A percentile compares a stretch with the other conserved stretches of the same genome.
These are phyloP conservation scores for Sisyra terminalis DNA, from an alignment of 2,888 invertebrate genomes.

Conservation along the genomic window DNA sequence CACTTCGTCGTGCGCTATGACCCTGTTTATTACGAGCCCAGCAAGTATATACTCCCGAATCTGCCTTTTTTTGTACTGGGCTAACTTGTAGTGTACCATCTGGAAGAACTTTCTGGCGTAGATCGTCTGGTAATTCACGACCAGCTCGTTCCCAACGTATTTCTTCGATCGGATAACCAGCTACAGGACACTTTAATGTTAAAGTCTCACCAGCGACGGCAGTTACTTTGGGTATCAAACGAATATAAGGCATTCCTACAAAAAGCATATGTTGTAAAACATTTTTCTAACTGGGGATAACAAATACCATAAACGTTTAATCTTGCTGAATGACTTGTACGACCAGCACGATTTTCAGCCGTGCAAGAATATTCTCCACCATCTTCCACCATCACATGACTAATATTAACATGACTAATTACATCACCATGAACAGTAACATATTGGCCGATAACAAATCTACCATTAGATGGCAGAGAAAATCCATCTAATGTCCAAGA, in stretches of 20 bases:
- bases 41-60: conserved; percentile 67
- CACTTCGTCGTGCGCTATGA: conserved; percentile 52
- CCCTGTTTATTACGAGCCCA: conserved; percentile 64
- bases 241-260: conserved; percentile 59
- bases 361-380: conserved; percentile 66
- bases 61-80: conserved; percentile 56
- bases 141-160: conserved; percentile 66
- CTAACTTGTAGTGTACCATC: conserved; percentile 61
- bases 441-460: conserved; percentile 62
- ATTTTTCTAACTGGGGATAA: not conserved
- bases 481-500: conserved; percentile 61
- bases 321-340: conserved; percentile 52
- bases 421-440: conserved; percentile 65
- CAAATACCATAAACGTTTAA: conserved; percentile 64
- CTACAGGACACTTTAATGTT: conserved; percentile 62
- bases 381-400: conserved; percentile 60
- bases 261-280: not conserved
- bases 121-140: conserved; percentile 58
- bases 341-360: conserved; percentile 60
- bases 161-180: conserved; percentile 66
- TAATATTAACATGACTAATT: conserved; percentile 70
- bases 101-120: conserved; percentile 54
- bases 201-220: conserved; percentile 64
- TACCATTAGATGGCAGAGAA: conserved; percentile 43
- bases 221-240: conserved; percentile 63